phyloP scores from a whole-genome alignment of 2,113 vertebrate species.

The Haemorhous mexicanus region DNA sequence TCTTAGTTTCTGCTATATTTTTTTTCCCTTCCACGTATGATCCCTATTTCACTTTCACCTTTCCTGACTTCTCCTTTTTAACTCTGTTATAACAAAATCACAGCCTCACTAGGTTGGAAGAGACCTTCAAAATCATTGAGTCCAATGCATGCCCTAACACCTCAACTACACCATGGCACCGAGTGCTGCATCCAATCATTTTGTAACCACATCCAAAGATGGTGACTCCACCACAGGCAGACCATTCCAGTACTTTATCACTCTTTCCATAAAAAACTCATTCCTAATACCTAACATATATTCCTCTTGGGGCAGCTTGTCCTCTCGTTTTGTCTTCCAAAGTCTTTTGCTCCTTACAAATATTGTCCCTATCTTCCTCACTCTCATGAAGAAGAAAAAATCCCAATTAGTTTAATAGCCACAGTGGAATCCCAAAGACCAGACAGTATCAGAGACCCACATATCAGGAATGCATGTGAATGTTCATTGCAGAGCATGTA shows the following conservation, averaged over 20 bases:
- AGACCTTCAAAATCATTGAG: not conserved
- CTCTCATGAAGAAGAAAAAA: not conserved
- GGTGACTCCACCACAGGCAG: not conserved
- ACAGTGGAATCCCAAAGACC: not conserved
- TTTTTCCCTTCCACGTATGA: not conserved
- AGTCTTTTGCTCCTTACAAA: not conserved
- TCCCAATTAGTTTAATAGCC: accelerated
- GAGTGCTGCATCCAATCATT: not conserved
- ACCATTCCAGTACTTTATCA: not conserved
- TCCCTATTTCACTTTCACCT: not conserved
- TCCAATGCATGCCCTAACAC: not conserved
- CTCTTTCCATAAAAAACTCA: not conserved
- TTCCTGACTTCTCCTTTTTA: not conserved
- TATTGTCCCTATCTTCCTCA: not conserved
- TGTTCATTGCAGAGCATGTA: not conserved
- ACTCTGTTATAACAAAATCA: not conserved
- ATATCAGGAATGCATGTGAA: not conserved
- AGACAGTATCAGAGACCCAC: not conserved
- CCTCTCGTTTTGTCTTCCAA: not conserved
- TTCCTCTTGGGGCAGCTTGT: not conserved
- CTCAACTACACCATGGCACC: not conserved
- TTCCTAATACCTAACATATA: not conserved
- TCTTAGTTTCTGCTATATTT: not conserved
- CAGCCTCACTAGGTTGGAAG: not conserved
- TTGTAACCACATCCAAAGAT: not conserved